These are phyloP conservation scores for Lepidurus arcticus DNA, from an alignment of 1,140 invertebrate genomes.

Conservation along the genomic window DNA sequence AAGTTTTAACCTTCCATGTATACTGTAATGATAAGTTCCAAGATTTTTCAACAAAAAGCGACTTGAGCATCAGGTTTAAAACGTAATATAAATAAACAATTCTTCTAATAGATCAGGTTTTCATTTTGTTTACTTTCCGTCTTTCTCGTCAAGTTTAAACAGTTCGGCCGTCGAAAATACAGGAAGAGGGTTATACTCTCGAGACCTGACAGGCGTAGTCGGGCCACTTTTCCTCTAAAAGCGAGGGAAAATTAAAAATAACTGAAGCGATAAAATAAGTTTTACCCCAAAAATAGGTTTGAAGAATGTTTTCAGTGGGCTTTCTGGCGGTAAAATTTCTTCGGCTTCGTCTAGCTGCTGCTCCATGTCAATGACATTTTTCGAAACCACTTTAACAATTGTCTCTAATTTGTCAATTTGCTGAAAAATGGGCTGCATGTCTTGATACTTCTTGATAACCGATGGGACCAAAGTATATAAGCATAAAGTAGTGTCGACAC, in stretches of 20 bases:
- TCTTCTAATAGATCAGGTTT: neutral
- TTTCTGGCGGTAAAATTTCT: neutral
- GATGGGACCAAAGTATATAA: neutral
- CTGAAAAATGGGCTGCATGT: neutral
- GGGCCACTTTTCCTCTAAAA: neutral
- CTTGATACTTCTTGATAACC: neutral
- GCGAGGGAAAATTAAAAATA: neutral
- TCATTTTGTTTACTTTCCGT: neutral
- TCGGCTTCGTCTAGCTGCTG: neutral
- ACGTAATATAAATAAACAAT: neutral
- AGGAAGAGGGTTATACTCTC: neutral
- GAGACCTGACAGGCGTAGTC: neutral
- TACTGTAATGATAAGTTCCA: neutral
- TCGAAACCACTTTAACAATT: neutral
- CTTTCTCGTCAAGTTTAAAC: neutral
- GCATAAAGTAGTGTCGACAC: neutral
- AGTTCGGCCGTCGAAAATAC: neutral
- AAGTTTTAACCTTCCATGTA: neutral
- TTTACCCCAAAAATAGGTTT: neutral
- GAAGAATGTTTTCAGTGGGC: neutral
- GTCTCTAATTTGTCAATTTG: slow-evolving; percentile 1
- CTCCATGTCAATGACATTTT: neutral
- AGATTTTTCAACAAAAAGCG: neutral
- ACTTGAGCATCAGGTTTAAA: neutral
- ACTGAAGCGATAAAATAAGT: neutral